Conservation (phyloP, 2,113 vertebrate species). For the Phocoena phocoena region DNA sequence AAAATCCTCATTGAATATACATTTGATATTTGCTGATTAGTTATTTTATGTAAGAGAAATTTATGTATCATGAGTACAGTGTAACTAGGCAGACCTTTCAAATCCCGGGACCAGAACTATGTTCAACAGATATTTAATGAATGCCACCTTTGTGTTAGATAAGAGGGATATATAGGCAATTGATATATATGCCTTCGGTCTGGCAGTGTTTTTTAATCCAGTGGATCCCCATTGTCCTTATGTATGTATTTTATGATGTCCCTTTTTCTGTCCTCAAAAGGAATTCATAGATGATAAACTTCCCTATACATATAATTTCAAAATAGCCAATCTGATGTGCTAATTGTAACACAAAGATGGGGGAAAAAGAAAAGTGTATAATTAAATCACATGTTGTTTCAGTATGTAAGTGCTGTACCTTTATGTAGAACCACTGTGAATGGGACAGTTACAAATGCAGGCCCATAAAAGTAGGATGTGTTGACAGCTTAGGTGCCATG, state of each 20-base stretch:
- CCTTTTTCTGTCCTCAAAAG: neutral
- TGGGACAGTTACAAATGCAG: neutral
- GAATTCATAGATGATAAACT: slow-evolving; percentile 8
- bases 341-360: neutral
- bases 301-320: neutral
- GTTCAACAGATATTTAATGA: neutral
- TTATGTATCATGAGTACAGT: neutral
- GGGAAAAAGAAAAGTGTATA: neutral
- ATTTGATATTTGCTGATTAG: neutral
- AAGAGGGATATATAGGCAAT: neutral
- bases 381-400: neutral
- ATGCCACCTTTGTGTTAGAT: neutral
- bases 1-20: neutral
- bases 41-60: neutral
- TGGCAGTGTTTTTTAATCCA: neutral
- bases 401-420: neutral
- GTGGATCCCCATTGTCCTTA: neutral
- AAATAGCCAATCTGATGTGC: neutral
- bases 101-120: neutral
- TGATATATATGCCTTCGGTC: neutral
- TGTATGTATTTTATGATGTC: neutral
- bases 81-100: neutral
- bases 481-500: neutral
- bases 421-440: neutral
- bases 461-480: neutral